phyloP scores from a whole-genome alignment of 1,140 invertebrate genomes.

The Homalodisca vitripennis region DNA sequence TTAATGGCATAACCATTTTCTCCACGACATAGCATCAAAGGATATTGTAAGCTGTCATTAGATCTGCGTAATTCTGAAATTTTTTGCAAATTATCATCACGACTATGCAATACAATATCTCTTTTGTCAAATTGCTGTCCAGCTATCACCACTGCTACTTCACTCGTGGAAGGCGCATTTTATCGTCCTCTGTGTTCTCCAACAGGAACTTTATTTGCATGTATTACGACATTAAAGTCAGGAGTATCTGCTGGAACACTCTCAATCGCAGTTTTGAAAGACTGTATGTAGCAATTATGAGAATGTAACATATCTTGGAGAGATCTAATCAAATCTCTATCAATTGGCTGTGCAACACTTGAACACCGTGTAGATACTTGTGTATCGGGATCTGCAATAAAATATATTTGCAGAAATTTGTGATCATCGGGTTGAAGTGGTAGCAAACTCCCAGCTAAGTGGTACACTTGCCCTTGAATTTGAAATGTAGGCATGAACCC shows the following conservation, averaged over 20 bases:
- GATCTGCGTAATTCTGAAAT: conserved; percentile 49
- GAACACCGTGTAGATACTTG: conserved; percentile 32
- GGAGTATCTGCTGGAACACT: conserved; percentile 40
- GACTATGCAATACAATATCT: conserved; percentile 42
- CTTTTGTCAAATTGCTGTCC: conserved; percentile 39
- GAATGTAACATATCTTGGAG: conserved; percentile 47
- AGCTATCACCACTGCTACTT: conserved; percentile 42
- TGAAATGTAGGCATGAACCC: conserved; percentile 49
- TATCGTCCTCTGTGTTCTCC: conserved; percentile 40
- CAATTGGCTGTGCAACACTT: conserved; percentile 40
- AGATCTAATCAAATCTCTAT: conserved; percentile 42
- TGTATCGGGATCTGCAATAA: conserved; percentile 45
- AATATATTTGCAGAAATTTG: conserved; percentile 51
- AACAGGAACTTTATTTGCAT: conserved; percentile 41
- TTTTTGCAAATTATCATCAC: conserved; percentile 40
- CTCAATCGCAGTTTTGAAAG: conserved; percentile 47
- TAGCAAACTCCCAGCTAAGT: conserved; percentile 47
- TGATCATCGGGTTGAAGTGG: conserved; percentile 41
- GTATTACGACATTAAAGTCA: conserved; percentile 38
- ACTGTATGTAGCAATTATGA: conserved; percentile 44
- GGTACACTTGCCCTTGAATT: conserved; percentile 53
- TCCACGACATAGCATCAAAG: conserved; percentile 51
- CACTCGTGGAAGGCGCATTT: conserved; percentile 40
- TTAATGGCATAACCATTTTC: conserved; percentile 42
- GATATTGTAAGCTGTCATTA: conserved; percentile 48